These are phyloP conservation scores for Mystacornis crossleyi DNA, from an alignment of 2,113 vertebrate genomes.

Conservation along the genomic window DNA sequence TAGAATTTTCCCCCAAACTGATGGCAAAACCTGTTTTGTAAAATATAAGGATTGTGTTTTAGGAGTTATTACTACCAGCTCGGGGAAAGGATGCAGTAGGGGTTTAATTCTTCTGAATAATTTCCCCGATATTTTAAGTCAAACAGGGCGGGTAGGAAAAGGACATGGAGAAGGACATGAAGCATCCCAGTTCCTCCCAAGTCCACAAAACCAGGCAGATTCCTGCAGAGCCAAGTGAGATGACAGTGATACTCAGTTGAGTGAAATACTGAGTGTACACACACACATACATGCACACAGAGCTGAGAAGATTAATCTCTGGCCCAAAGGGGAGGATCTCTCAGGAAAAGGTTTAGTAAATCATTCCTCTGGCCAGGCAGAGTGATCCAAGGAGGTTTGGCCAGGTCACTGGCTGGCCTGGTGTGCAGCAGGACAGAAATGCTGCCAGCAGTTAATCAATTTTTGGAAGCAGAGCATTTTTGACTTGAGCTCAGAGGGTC, in stretches of 20 bases:
- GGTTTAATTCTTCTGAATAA: conserved; percentile 1
- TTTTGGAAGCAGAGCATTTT: conserved; percentile 46
- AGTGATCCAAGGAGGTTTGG: conserved; percentile 16
- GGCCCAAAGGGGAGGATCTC: not conserved
- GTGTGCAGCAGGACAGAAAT: not conserved
- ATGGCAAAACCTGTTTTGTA: not conserved
- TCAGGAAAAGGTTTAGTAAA: conserved; percentile 39
- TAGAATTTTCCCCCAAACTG: not conserved
- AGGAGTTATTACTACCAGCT: not conserved
- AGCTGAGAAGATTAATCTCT: conserved; percentile 19
- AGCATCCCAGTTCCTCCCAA: not conserved
- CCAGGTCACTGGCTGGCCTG: not conserved
- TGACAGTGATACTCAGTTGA: not conserved
- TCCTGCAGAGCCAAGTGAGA: not conserved
- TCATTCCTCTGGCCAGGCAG: conserved; percentile 48
- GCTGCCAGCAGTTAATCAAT: conserved; percentile 43
- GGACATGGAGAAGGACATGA: not conserved
- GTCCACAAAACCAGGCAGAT: not conserved
- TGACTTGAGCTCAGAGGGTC: conserved; percentile 32
- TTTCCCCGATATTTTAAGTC: not conserved
- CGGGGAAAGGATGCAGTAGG: not conserved
- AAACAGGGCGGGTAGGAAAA: not conserved
- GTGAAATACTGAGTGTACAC: not conserved
- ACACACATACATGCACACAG: not conserved
- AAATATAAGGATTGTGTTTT: not conserved